These are phyloP conservation scores for Anoplopoma fimbria DNA, from an alignment of 2,113 vertebrate species.

Conservation along the genomic window DNA sequence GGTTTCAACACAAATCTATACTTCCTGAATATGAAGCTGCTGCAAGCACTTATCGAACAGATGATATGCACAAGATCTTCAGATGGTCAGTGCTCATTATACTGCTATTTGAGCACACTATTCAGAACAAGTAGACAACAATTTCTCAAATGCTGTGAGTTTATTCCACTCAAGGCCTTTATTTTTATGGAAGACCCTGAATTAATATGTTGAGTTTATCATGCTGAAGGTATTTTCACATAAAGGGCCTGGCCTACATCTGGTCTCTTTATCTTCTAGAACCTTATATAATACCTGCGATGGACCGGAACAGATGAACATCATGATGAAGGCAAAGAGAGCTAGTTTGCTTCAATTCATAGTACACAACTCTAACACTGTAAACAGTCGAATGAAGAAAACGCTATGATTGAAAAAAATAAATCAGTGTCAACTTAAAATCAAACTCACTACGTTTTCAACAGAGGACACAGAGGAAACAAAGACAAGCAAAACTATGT, in stretches of 20 bases:
- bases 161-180: not conserved
- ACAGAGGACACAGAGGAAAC: not conserved
- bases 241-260: conserved; percentile 2
- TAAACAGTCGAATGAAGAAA: not conserved
- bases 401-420: not conserved
- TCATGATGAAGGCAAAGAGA: conserved; percentile 13
- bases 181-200: not conserved
- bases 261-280: conserved; percentile 11
- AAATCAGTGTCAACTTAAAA: not conserved
- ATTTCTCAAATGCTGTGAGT: not conserved
- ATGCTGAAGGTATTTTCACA: not conserved
- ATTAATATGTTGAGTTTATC: not conserved
- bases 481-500: conserved; percentile 1
- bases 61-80: not conserved
- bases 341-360: not conserved
- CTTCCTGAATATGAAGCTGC: conserved; percentile 8
- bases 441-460: not conserved
- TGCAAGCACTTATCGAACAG: not conserved
- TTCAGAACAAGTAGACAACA: not conserved
- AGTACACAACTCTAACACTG: not conserved
- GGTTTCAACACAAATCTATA: conserved; percentile 38
- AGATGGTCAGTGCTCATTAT: not conserved
- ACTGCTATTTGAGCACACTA: not conserved
- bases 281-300: conserved; percentile 4
- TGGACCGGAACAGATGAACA: conserved; percentile 19